Conservation (phyloP, 92 coral and sea anemone species). For the Bergia sp. region DNA sequence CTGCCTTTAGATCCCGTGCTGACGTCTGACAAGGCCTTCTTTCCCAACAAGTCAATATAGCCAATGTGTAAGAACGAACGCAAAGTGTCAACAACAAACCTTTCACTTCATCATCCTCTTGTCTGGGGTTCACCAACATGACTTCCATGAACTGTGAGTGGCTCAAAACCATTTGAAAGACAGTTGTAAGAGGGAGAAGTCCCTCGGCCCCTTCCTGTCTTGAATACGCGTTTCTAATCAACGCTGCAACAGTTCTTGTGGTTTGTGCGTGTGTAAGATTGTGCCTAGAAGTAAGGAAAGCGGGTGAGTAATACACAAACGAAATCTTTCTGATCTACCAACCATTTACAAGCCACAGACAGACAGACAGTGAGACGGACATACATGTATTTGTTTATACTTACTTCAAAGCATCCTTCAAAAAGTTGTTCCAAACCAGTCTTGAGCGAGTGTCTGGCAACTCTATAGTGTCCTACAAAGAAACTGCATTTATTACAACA, state of each 20-base stretch:
- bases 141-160: slow-evolving; percentile 87
- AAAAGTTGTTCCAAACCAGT: slow-evolving; percentile 63
- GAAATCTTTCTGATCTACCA: too few species aligned
- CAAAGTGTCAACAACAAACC: slow-evolving; percentile 34
- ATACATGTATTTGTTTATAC: neutral
- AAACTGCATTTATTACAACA: neutral
- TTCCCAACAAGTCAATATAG: neutral
- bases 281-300: neutral
- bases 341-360: neutral
- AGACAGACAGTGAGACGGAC: too few species aligned
- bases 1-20: neutral
- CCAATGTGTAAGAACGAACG: neutral
- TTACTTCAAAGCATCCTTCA: slow-evolving; percentile 78
- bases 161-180: slow-evolving; percentile 81
- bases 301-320: neutral
- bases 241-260: slow-evolving; percentile 52
- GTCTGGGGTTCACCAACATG: slow-evolving; percentile 51
- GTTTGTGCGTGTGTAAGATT: slow-evolving; percentile 42
- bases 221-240: slow-evolving; percentile 62
- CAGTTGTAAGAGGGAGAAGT: slow-evolving; percentile 68
- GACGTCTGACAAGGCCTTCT: neutral
- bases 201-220: slow-evolving; percentile 19
- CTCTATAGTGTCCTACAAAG: slow-evolving; percentile 46
- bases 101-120: slow-evolving; percentile 39
- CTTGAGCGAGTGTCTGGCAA: slow-evolving; percentile 29